phyloP scores from a whole-genome alignment of 2,113 vertebrate species.

The Sorex fumeus region DNA sequence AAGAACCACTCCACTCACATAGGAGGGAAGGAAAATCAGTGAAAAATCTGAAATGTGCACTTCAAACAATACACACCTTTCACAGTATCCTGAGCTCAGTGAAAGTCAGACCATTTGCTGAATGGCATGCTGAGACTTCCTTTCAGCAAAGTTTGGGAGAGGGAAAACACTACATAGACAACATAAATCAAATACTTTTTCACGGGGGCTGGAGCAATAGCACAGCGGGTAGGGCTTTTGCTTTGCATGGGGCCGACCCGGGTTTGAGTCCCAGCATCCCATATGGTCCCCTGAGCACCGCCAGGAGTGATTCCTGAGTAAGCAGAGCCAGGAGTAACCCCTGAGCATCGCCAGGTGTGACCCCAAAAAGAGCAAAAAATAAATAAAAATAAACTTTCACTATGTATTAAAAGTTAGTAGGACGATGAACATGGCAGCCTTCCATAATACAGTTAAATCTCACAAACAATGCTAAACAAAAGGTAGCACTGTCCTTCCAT shows the following conservation, averaged over 20 bases:
- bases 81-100: neutral
- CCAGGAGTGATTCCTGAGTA: too few species aligned
- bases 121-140: conserved; percentile 29
- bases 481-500: too few species aligned
- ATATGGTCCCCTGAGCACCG: too few species aligned
- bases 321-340: too few species aligned
- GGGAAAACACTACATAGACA: neutral
- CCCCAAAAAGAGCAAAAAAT: too few species aligned
- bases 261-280: too few species aligned
- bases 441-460: neutral
- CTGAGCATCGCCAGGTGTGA: too few species aligned
- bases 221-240: too few species aligned
- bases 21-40: neutral
- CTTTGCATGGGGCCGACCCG: too few species aligned
- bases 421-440: neutral
- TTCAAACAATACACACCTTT: neutral
- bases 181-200: neutral
- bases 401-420: conserved; percentile 20
- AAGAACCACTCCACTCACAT: neutral
- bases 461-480: conserved; percentile 33
- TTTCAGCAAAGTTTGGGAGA: neutral
- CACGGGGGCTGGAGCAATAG: too few species aligned
- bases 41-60: conserved; percentile 13
- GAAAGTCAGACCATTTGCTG: conserved; percentile 29
- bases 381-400: too few species aligned